phyloP scores from a whole-genome alignment of 2,888 invertebrate genomes.

The Napeogenes sylphis region DNA sequence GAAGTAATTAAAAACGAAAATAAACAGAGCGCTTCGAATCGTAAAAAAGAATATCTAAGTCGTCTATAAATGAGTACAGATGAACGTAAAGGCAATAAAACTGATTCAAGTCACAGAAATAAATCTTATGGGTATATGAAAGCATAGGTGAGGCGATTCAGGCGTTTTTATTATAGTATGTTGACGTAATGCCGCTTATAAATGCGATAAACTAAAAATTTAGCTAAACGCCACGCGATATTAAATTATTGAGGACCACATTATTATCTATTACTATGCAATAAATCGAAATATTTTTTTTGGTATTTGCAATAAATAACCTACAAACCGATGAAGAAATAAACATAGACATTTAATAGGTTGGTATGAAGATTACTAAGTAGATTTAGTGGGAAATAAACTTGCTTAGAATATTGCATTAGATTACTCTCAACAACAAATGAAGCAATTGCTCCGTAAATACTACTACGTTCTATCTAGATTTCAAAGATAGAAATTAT shows the following conservation, averaged over 20 bases:
- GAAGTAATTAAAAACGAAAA: slow-evolving; percentile 78
- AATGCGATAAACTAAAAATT: slow-evolving; percentile 57
- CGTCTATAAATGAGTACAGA: slow-evolving; percentile 75
- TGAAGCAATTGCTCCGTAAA: slow-evolving; percentile 19
- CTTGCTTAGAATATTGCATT: slow-evolving; percentile 30
- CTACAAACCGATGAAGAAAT: slow-evolving; percentile 31
- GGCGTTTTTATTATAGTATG: slow-evolving; percentile 49
- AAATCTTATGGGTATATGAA: slow-evolving; percentile 65
- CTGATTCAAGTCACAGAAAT: slow-evolving; percentile 74
- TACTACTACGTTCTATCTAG: slow-evolving; percentile 12
- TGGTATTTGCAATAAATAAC: slow-evolving; percentile 62
- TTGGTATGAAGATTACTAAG: slow-evolving; percentile 29
- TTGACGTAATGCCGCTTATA: slow-evolving; percentile 51
- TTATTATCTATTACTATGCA: slow-evolving; percentile 26
- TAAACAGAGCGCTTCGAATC: slow-evolving; percentile 76
- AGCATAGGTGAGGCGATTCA: slow-evolving; percentile 63
- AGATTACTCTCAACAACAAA: slow-evolving; percentile 27
- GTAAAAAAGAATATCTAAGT: slow-evolving; percentile 76
- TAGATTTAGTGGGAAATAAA: slow-evolving; percentile 31
- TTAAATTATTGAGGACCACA: slow-evolving; percentile 36
- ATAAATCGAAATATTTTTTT: slow-evolving; percentile 48
- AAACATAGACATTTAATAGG: slow-evolving; percentile 31
- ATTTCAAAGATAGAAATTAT: slow-evolving; percentile 10
- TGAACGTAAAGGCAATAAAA: slow-evolving; percentile 73
- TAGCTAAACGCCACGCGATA: slow-evolving; percentile 52